Conservation (phyloP, 2,113 vertebrate genomes). For the Pleuronectes platessa region DNA sequence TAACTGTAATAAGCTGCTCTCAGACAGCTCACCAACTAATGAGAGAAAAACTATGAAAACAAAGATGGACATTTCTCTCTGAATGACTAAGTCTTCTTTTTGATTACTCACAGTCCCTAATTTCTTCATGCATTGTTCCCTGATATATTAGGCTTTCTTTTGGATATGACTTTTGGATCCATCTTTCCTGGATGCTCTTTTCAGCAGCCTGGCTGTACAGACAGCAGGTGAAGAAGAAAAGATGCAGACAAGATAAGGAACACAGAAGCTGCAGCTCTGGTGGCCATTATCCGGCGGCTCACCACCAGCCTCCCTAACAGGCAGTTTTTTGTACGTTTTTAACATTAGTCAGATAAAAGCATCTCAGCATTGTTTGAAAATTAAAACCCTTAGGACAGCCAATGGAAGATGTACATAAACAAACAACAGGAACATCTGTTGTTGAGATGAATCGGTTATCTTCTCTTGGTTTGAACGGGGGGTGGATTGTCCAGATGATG, state of each 20-base stretch:
- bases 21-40: slow-evolving; percentile 14
- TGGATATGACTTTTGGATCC: slow-evolving; percentile 1
- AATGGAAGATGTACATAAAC: slow-evolving; percentile 12
- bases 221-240: slow-evolving; percentile 22
- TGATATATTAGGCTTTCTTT: slow-evolving; percentile 3
- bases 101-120: background rate
- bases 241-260: slow-evolving; percentile 32
- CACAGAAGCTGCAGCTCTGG: slow-evolving; percentile 34
- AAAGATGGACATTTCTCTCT: slow-evolving; percentile 22
- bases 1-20: slow-evolving; percentile 24
- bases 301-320: slow-evolving; percentile 27
- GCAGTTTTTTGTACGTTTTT: slow-evolving; percentile 39
- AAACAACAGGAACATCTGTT: slow-evolving; percentile 18
- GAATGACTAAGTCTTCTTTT: slow-evolving; percentile 15
- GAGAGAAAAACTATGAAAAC: slow-evolving; percentile 34
- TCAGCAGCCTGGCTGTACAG: slow-evolving; percentile 11
- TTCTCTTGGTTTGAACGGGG: background rate
- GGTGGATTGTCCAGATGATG: background rate
- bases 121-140: slow-evolving; percentile 14
- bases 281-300: slow-evolving; percentile 39
- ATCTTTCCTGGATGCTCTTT: slow-evolving; percentile 19
- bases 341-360: slow-evolving; percentile 16
- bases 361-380: slow-evolving; percentile 29
- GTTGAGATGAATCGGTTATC: background rate
- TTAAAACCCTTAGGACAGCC: slow-evolving; percentile 1